A percentile compares a stretch with the other conserved stretches of the same genome.
These are phyloP conservation scores for Cyclina sinensis DNA, from an alignment of 1,140 invertebrate genomes.

Conservation along the genomic window DNA sequence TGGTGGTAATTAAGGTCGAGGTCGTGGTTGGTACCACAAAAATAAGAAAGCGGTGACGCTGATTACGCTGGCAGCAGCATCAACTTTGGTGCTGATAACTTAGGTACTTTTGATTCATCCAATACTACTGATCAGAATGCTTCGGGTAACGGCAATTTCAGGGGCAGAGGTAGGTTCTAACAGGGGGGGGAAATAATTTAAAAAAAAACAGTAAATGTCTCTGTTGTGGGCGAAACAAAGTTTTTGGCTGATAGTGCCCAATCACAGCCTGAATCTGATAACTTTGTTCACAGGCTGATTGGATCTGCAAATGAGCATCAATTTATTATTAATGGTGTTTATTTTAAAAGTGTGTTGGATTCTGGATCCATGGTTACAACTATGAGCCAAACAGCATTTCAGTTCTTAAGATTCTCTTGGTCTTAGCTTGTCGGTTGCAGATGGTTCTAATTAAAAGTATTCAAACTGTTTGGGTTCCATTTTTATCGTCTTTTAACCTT, in stretches of 20 bases:
- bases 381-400: neutral
- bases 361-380: neutral
- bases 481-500: slow-evolving; percentile 23
- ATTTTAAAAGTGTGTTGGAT: neutral
- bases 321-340: neutral
- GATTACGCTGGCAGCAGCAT: neutral
- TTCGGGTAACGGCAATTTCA: too few relatives aligned
- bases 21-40: neutral
- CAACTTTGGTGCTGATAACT: too few relatives aligned
- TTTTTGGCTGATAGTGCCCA: neutral
- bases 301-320: neutral
- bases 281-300: neutral
- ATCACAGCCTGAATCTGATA: too few relatives aligned
- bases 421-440: neutral
- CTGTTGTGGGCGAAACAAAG: neutral
- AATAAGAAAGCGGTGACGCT: neutral
- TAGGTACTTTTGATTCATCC: neutral
- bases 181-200: neutral
- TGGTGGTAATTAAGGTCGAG: too few relatives aligned
- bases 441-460: neutral
- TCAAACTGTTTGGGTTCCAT: neutral
- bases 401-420: neutral
- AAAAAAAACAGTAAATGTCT: neutral
- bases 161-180: too few relatives aligned
- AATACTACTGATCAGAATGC: too few relatives aligned